Base-by-base conservation (phyloP, 2,888 invertebrate genomes). In the Chrysodeixis includens region DNA sequence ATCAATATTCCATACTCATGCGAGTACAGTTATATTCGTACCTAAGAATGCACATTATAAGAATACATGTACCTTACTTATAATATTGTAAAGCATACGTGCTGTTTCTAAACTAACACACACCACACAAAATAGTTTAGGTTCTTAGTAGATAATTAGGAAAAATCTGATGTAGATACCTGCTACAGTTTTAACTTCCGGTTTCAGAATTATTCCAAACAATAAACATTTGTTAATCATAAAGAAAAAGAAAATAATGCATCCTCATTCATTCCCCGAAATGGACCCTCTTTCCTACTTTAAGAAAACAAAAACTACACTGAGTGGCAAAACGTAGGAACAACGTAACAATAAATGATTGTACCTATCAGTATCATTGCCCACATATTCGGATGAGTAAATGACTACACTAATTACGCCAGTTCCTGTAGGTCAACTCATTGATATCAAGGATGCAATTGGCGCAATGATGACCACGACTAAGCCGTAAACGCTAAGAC, bases 351-450 rank as follows among this genome's bases (percentile, higher is more conserved):
- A 61, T 51, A 53, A 62, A 61, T 61, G 59, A 62, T 52, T 74
- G 52, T 62, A 65, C 52, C 69, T 68, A 74, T 63, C 62, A 77
- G 52, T 64, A 74, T 63, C 62, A 77, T 56, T 64, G 62, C n/a
- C 44, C 51, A 58, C 55, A 64, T 71, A 64, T 68, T 75, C 62
- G 64, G 59, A 74, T 81, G 74, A 85, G 79, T 83, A 81, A 87
- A 86, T 81, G 81, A 84, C 79, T 83, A 85, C 85, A 86, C 88
- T 90, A 93, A 93, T 92, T 93, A 85, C 81, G 79, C 62, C 71
- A 84, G 90, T 88, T 90, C 88, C 87, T 87, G 85, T 88, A 77
- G 91, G 92, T 92, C 91, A 93, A 88, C 82, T 91, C 71, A 85
- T 86, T 86, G 79, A 75, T 85, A 87, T 83, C 84, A 91, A 87